Conservation (phyloP, 1,140 invertebrate species). For the Euwallacea similis region DNA sequence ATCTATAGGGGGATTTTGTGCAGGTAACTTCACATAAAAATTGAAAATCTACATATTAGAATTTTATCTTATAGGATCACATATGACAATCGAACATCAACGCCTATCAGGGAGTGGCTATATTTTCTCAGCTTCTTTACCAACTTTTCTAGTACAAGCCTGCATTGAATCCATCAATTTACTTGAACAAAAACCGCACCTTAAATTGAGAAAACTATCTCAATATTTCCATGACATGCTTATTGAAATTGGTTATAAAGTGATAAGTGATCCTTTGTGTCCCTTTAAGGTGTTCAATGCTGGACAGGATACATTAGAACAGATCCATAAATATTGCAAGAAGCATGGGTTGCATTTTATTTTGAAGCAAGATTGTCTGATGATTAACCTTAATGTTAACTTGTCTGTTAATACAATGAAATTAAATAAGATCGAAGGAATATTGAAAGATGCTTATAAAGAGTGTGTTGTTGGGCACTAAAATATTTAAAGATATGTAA, state of each 20-base stretch:
- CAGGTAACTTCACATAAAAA: conserved; percentile 23
- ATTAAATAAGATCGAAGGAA: conserved; percentile 33
- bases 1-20: conserved; percentile 51
- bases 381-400: conserved; percentile 44
- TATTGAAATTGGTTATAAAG: conserved; percentile 35
- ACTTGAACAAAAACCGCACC: conserved; percentile 39
- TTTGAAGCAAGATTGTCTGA: conserved; percentile 37
- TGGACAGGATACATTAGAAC: conserved; percentile 10
- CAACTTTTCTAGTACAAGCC: conserved; percentile 47
- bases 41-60: background rate
- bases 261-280: conserved; percentile 41
- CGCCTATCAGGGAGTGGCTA: conserved; percentile 47
- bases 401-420: conserved; percentile 29
- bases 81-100: conserved; percentile 49
- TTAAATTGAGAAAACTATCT: conserved; percentile 34
- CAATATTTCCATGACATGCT: conserved; percentile 40
- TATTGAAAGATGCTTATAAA: conserved; percentile 36
- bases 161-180: conserved; percentile 43
- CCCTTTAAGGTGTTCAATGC: conserved; percentile 46
- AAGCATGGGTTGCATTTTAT: conserved; percentile 43
- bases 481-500: too few species aligned
- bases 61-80: conserved; percentile 32
- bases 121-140: conserved; percentile 49
- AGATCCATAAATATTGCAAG: conserved; percentile 40
- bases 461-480: too few species aligned